Conservation (phyloP, 35 echinoderm and acorn worm species). For the Ptychodera flava region DNA sequence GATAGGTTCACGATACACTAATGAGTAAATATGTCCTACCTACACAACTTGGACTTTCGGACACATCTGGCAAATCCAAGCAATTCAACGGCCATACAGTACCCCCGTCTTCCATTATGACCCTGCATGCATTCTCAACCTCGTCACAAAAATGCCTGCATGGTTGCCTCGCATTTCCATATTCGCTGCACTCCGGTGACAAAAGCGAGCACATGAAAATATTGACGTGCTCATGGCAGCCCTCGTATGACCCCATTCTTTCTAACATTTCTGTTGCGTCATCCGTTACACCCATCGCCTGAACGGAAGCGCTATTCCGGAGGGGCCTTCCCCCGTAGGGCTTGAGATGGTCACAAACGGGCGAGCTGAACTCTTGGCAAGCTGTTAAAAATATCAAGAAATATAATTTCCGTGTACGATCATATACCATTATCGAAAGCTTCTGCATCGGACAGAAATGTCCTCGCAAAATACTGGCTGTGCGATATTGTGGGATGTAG, state of each 20-base stretch:
- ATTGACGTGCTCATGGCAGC: not conserved
- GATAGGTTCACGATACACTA: too few relatives aligned
- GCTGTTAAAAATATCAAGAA: too few relatives aligned
- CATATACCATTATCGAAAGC: too few relatives aligned
- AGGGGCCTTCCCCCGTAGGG: not conserved
- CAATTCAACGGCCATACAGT: not conserved
- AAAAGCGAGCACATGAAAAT: not conserved
- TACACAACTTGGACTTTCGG: not conserved
- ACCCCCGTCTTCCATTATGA: not conserved
- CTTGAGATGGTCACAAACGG: not conserved
- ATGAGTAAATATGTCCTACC: too few relatives aligned
- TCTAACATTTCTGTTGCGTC: not conserved
- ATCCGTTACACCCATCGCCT: not conserved
- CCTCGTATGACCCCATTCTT: not conserved
- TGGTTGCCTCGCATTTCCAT: not conserved
- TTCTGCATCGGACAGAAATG: too few relatives aligned
- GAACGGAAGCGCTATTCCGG: not conserved
- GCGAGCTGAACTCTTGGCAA: too few relatives aligned
- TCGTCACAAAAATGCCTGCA: not conserved
- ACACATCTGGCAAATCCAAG: not conserved
- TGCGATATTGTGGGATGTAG: too few relatives aligned
- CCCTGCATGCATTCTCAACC: not conserved
- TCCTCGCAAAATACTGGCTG: too few relatives aligned
- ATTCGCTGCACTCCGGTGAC: not conserved
- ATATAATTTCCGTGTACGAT: too few relatives aligned